These are phyloP conservation scores for Pseudochirops cupreus DNA, from an alignment of 2,797 vertebrate genomes.

Conservation along the genomic window DNA sequence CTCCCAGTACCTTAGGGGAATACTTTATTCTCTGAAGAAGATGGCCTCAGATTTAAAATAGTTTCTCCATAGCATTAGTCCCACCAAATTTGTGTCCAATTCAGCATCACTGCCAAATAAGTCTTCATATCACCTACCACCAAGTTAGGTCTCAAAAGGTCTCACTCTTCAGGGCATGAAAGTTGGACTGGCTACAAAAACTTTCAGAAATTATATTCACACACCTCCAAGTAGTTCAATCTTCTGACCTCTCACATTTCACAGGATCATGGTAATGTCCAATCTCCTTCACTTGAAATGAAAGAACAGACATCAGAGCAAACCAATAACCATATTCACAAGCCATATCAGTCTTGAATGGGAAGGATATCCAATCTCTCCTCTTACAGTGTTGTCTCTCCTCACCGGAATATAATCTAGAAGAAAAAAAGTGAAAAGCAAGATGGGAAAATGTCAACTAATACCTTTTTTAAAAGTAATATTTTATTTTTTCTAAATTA, in stretches of 20 bases:
- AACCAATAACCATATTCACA: background rate
- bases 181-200: background rate
- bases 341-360: background rate
- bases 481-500: no score
- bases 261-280: background rate
- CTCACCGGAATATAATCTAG: background rate
- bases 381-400: background rate
- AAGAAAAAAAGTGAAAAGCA: background rate
- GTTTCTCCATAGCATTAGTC: background rate
- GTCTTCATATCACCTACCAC: background rate
- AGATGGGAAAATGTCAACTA: background rate
- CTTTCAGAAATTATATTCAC: background rate
- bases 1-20: background rate
- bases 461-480: background rate
- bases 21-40: background rate
- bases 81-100: background rate
- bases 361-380: background rate
- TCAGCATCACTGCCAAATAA: background rate
- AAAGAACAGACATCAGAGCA: background rate
- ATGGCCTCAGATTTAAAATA: background rate
- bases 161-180: background rate
- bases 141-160: background rate
- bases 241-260: background rate
- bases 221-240: background rate
- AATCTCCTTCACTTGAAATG: background rate